Base-by-base conservation (phyloP, 2,797 vertebrate genomes). In the Phyllotis vaccarum region DNA sequence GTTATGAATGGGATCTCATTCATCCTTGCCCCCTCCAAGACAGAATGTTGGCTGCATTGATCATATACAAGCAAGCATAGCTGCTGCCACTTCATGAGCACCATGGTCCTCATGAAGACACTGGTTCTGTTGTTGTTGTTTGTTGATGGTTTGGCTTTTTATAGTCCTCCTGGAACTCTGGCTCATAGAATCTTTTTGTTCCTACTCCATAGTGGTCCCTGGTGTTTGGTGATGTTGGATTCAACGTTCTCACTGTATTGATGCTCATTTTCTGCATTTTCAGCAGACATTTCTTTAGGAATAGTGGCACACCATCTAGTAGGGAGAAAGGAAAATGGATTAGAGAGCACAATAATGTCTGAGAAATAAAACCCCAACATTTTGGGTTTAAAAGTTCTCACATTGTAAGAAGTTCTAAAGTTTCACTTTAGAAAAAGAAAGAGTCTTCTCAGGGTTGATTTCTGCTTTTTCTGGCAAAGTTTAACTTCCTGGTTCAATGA, bases 391-490 rank as follows among this genome's bases (percentile, higher is more conserved):
- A 95, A 97, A 74, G 24, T 96, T 98, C 94, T 96, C 96, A 96
- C 96, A 93, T 96, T 95, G 94, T 97, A 97, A 96, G 94, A 96
- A 87, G 88, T 95, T 97, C 96, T 98, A 96, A 96, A 92, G 93
- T 97, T 98, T 97, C 97, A 95, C 82, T 96, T 95, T 89, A 91
- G 95, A 96, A 97, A 96, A 97, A 94, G 96, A 97, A 93, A 86
- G 74, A 96, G 86, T n/a, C 95, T 92, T 94, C 93, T 95, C 93
- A 92, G 91, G 76, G 90, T 89, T 97, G 96, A 91, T 95, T 97
- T 97, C 93, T 97, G 96, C 97, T 97, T 96, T 97, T 97, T 95
- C 96, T 97, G 97, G 97, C 97, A 97, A 97, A 95, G 78, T 89
- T 90, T 91, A 64, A 94, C 96, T 97, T 98, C 97, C 97, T 96